Base-by-base conservation (phyloP, 2,113 vertebrate genomes). In the Channa argus region DNA sequence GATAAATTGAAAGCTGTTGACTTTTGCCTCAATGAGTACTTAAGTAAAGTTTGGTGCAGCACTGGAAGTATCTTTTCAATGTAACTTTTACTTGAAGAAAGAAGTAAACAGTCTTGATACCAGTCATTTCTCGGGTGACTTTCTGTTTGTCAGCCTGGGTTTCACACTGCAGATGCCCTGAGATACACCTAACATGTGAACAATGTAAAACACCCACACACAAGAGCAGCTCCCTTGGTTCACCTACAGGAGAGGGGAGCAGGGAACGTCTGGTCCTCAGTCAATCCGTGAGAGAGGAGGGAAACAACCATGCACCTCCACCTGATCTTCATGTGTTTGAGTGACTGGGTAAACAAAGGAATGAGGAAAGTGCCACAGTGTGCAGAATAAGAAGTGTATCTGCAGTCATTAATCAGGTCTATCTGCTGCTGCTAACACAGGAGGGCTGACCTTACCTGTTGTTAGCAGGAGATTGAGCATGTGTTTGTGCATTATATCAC, bases 191-290 rank as follows among this genome's bases (percentile, higher is more conserved):
- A 51, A 63, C 39, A 62, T 52, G 78, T 67, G 39, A 11, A 55
- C 59, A 46, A 37, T 43, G 53, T 76, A 15, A 78, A 76, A 74
- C 78, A 68, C 71, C 70, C 46, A 41, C 77, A 75, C 58, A 38
- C 50, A 14, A 45, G 65, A 71, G n/a, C 50, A 61, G 38, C 58
- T 63, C 71, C 66, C 52, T 63, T 54, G 86, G 89, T 90, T 91
- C 90, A 90, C 49, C 74, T 75, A 68, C 82, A 79, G 84, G 87
- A 86, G 86, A 83, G n/a, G 47, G 8, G 44, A 71, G 73, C 46
- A 12, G 45, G 60, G 53, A 85, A 73, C 74, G 58, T 41, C 38
- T 52, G 45, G 15, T 55, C 37, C 15, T 3, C n/a, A 61, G 74
- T 82, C 6, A 5, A 71, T 79, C 63, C 1, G 56, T 65, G 64